These are phyloP conservation scores for Andrena chrysosceles DNA, from an alignment of 2,888 invertebrate genomes.

Conservation along the genomic window DNA sequence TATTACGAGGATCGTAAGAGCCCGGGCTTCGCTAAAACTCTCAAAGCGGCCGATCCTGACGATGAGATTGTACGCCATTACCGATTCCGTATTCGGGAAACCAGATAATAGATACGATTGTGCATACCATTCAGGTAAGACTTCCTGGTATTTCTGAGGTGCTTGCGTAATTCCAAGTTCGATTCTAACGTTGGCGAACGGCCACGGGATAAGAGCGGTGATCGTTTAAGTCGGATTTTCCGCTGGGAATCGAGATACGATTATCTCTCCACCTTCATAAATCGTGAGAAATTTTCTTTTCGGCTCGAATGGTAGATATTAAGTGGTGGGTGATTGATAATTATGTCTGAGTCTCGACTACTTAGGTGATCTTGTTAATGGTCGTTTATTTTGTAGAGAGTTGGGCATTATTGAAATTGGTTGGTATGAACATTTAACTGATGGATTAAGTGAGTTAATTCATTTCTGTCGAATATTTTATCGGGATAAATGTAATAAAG, in stretches of 20 bases:
- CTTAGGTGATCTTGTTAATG: too few species aligned
- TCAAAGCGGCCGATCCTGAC: slow-evolving; percentile 40
- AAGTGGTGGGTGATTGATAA: background rate
- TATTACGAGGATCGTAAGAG: slow-evolving; percentile 16
- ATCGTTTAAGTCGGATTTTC: background rate
- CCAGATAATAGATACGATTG: slow-evolving; percentile 53
- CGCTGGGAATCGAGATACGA: background rate
- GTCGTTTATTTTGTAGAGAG: too few species aligned
- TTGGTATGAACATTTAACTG: too few species aligned
- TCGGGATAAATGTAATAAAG: too few species aligned
- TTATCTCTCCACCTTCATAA: too few species aligned
- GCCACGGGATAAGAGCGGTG: background rate
- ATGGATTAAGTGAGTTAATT: too few species aligned
- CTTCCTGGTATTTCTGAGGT: slow-evolving; percentile 69
- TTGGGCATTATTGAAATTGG: too few species aligned
- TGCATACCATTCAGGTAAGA: slow-evolving; percentile 64
- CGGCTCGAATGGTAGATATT: background rate
- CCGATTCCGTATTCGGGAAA: slow-evolving; percentile 59
- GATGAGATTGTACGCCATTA: slow-evolving; percentile 51
- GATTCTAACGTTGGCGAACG: slow-evolving; percentile 43
- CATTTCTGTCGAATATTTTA: too few species aligned
- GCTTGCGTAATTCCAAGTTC: slow-evolving; percentile 70
- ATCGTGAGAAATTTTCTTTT: background rate
- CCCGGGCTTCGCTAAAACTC: slow-evolving; percentile 13
- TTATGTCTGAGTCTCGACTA: too few species aligned